Evolutionary conservation across 1,140 invertebrate genomes (phyloP).

Genomic region (Lasioglossum baleicum): DNA sequence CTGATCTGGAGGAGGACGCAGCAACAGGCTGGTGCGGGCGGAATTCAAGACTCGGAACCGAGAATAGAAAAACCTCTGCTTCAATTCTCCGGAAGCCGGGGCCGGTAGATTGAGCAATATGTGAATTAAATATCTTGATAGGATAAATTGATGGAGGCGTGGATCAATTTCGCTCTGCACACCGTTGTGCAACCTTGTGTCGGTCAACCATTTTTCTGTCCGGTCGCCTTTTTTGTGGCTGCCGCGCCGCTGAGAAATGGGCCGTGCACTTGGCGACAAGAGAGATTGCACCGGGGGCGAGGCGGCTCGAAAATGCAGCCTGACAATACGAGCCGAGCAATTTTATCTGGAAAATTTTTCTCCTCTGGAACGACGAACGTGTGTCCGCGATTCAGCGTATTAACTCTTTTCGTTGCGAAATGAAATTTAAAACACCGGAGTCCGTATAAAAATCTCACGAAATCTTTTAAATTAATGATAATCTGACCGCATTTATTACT

Average conservation of each 20-base stretch:
- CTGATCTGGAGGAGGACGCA: not conserved
- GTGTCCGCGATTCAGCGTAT: no score
- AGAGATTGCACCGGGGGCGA: no score
- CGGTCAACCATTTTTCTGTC: not conserved
- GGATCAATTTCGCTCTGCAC: not conserved
- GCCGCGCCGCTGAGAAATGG: no score
- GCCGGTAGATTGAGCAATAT: not conserved
- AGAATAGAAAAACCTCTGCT: not conserved
- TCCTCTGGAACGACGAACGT: no score
- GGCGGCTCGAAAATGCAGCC: no score
- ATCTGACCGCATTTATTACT: no score
- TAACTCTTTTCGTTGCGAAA: no score
- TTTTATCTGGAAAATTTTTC: no score
- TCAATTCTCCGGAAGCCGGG: not conserved
- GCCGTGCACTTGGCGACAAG: not conserved
- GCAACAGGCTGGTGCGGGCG: conserved; percentile 11
- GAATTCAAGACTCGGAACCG: not conserved
- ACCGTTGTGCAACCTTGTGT: not conserved
- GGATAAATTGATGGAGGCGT: conserved; percentile 7
- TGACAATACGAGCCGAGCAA: no score
- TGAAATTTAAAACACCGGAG: no score
- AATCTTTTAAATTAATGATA: no score
- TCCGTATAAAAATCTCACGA: no score
- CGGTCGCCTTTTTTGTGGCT: not conserved
- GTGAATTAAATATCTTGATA: conserved; percentile 21